These are phyloP conservation scores for Galleria mellonella DNA, from an alignment of 1,140 invertebrate species.

Conservation along the genomic window DNA sequence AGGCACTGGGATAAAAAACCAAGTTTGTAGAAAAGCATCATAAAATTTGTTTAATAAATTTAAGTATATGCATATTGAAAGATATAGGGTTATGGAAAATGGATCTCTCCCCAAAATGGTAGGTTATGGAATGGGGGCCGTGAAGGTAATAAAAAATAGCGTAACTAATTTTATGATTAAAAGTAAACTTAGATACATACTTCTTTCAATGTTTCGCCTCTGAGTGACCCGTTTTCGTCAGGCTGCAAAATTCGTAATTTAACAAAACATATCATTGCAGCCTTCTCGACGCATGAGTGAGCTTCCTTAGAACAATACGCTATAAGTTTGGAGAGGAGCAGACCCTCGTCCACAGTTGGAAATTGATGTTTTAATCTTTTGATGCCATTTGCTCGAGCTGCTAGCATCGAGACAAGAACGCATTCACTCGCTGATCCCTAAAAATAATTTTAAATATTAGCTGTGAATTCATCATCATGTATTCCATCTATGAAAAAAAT, in stretches of 20 bases:
- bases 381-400: constrained; percentile 95
- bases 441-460: constrained; percentile 4
- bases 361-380: constrained; percentile 92
- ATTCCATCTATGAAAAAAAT: no score
- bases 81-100: no score
- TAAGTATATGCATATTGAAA: no score
- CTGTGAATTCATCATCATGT: background rate
- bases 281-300: constrained; percentile 99
- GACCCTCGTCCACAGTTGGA: constrained; percentile 94
- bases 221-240: constrained; percentile 92
- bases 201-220: constrained; percentile 89
- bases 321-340: constrained; percentile 96
- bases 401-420: constrained; percentile 95
- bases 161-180: no score
- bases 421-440: constrained; percentile 99
- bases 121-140: no score
- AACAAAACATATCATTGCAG: constrained; percentile 98
- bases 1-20: no score
- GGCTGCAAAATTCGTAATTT: constrained; percentile 97
- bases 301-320: constrained; percentile 95
- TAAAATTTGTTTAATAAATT: no score
- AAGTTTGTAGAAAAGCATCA: no score
- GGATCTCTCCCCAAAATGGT: no score
- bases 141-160: no score
- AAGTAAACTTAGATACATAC: constrained; percentile 62